A percentile compares a stretch with the other conserved stretches of the same genome.
These are phyloP conservation scores for Irena cyanogastra DNA, from an alignment of 2,113 vertebrate genomes.

Conservation along the genomic window DNA sequence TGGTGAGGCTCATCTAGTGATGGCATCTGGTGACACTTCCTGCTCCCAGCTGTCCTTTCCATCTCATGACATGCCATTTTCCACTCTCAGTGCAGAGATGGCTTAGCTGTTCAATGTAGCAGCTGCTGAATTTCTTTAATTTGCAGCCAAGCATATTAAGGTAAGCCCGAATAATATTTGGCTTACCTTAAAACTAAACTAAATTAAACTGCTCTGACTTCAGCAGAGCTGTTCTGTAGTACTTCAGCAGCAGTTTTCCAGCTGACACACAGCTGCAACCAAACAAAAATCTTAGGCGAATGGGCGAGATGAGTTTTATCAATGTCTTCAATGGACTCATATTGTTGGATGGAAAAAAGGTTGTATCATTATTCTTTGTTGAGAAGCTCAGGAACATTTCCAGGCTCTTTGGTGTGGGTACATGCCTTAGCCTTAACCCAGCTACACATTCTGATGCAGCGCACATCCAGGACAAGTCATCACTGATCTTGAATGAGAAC, in stretches of 20 bases:
- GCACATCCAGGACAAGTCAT: neutral
- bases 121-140: neutral
- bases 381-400: neutral
- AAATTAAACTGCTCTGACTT: neutral
- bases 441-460: neutral
- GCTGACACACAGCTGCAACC: neutral
- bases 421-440: neutral
- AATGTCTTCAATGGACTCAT: neutral
- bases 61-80: neutral
- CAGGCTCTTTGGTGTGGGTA: neutral
- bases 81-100: neutral
- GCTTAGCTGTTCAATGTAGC: neutral
- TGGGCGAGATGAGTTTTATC: neutral
- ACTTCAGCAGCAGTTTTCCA: neutral
- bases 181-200: neutral
- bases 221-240: neutral
- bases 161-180: neutral
- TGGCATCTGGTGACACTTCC: neutral
- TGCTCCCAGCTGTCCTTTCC: conserved; percentile 17
- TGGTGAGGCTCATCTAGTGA: neutral
- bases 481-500: neutral
- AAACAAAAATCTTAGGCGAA: neutral
- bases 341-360: neutral
- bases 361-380: neutral
- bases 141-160: neutral